These are phyloP conservation scores for Iguana delicatissima DNA, from an alignment of 2,797 vertebrate species.

Conservation along the genomic window DNA sequence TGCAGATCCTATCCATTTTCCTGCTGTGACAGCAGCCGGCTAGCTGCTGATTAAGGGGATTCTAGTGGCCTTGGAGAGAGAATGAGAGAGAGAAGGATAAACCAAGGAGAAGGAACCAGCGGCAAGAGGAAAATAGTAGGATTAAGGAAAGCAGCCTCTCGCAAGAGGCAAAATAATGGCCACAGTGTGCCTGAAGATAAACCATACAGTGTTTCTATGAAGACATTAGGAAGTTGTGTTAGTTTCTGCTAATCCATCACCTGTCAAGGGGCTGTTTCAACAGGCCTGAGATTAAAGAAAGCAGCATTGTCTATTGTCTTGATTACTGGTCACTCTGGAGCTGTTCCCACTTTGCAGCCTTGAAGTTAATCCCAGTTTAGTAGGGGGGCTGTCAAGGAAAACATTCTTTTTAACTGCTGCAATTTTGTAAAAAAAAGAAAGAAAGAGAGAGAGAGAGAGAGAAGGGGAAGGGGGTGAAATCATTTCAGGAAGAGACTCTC, in stretches of 20 bases:
- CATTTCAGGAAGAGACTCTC: background rate
- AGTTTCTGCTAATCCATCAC: slow-evolving; percentile 79
- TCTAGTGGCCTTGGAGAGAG: slow-evolving; percentile 61
- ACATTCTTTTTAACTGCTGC: slow-evolving; percentile 58
- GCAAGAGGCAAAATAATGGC: slow-evolving; percentile 56
- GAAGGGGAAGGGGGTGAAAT: background rate
- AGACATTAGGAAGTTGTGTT: slow-evolving; percentile 68
- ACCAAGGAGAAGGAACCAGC: slow-evolving; percentile 58
- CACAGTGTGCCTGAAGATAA: slow-evolving; percentile 65
- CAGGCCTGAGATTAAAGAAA: slow-evolving; percentile 49
- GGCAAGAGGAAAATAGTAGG: slow-evolving; percentile 37
- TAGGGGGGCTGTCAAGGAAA: slow-evolving; percentile 69
- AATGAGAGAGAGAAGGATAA: slow-evolving; percentile 43
- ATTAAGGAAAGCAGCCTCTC: slow-evolving; percentile 43
- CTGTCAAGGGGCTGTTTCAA: slow-evolving; percentile 78
- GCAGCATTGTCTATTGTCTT: slow-evolving; percentile 53
- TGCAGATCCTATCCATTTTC: slow-evolving; percentile 79
- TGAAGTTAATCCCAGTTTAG: slow-evolving; percentile 75
- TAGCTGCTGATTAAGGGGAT: slow-evolving; percentile 65
- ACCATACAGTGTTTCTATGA: slow-evolving; percentile 66
- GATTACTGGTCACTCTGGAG: slow-evolving; percentile 28
- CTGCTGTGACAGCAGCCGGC: slow-evolving; percentile 76
- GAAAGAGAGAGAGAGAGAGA: background rate
- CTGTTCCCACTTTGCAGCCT: slow-evolving; percentile 27
- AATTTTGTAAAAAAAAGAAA: background rate